Evolutionary conservation across 2,797 vertebrate species (phyloP).

Genomic region (Chloroceryle inda): DNA sequence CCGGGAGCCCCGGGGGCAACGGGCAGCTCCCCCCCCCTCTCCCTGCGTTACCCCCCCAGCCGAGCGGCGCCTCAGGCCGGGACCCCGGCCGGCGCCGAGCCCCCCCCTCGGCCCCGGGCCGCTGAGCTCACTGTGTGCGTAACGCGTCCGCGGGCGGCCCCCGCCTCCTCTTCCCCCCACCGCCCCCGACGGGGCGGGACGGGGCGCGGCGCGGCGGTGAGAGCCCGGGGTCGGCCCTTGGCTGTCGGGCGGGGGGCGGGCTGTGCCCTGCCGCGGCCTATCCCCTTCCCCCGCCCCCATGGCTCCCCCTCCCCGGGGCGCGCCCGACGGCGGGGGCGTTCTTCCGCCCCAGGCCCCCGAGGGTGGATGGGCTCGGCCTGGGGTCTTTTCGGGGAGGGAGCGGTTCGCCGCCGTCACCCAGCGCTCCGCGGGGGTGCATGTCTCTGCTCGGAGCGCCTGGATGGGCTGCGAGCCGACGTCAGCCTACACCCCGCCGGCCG

Average conservation of each 20-base stretch:
- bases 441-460: neutral
- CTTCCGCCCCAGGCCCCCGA: too few relatives aligned
- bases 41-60: too few relatives aligned
- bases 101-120: neutral
- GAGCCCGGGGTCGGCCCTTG: neutral
- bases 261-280: neutral
- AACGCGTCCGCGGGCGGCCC: conserved; percentile 8
- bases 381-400: neutral
- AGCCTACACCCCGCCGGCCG: too few relatives aligned
- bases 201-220: neutral
- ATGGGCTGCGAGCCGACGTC: neutral
- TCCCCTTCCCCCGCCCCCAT: neutral
- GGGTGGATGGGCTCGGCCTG: neutral
- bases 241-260: neutral
- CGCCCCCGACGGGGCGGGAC: neutral
- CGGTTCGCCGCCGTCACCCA: too few relatives aligned
- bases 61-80: too few relatives aligned
- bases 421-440: too few relatives aligned
- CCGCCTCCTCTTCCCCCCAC: neutral
- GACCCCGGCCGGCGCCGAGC: too few relatives aligned
- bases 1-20: too few relatives aligned
- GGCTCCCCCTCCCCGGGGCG: too few relatives aligned
- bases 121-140: conserved; percentile 59
- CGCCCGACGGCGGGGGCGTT: too few relatives aligned
- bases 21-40: too few relatives aligned